Evolutionary conservation across 2,888 invertebrate species (phyloP), one percentile per base, ranked within the genome.

Genomic region (Lampropteryx suffumata): DNA sequence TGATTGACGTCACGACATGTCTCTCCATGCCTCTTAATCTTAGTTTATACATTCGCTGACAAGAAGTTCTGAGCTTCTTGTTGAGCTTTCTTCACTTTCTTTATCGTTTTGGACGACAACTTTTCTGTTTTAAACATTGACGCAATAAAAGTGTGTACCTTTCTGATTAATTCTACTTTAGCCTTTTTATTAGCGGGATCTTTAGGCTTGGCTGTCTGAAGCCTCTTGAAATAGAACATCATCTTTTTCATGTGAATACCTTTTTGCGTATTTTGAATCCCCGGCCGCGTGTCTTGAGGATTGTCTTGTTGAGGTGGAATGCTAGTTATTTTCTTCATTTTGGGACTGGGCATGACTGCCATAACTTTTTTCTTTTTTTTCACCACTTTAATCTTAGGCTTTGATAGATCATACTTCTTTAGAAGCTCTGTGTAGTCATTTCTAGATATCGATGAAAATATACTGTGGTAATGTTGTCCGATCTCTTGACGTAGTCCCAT

Each of bases 361-460:
- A 71, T 75, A 13, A 68, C 62, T 32, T 70, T 77, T 21, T 68
- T 73, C 39, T 63, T 69, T 37, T 58, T 74, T 36, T 65, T 71
- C 14, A 13, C 8, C n/a, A 62, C 57, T 10, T 60, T 46, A 5
- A 54, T 21, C 3, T 53, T 36, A 8, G 56, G 56, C 55, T 71
- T 72, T 1, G 62, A 44, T 9, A 50, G 48, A 42, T 80, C 74
- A 56, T 80, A 88, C 57, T 68, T 78, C 33, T 73, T 67, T 1
- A 89, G 60, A 35, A 89, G 66, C 29, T 85, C 79, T 1, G 57
- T 61, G 59, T 90, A 91, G 59, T 91, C 89, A 40, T 77, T 62
- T 52, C 90, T 73, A 2, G 82, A 82, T 1, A 66, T 58, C 7
- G 91, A 65, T 0, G 91, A 84, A 60, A 93, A 93, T 61, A 93